Evolutionary conservation across 2,797 vertebrate genomes (phyloP), one percentile per base, ranked within the genome.

Genomic region (Myotis findleyi): DNA sequence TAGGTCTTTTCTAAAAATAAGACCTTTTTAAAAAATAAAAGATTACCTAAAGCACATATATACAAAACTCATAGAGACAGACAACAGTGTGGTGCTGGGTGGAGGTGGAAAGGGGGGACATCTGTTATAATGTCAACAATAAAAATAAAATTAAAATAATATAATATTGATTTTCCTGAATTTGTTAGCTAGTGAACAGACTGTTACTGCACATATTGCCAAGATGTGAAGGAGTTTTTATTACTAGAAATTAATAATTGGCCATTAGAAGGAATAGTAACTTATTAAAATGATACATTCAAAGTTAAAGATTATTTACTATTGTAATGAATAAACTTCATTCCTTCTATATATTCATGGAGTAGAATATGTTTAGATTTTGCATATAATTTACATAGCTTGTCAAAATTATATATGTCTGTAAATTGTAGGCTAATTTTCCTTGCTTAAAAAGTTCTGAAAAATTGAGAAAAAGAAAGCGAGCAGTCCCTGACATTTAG

Each of bases 361-460:
- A 80, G 33, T 53, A 11, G 13, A 6, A 73, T 84, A 84, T 47
- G 62, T 75, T 92, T 69, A 62, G 57, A 80, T 53, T 84, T 66
- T 57, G 5, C 21, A 80, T n/a, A 27, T 69, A 36, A 95, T 68
- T 85, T 80, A 57, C 36, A 55, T 59, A 87, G 5, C 36, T 95
- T 90, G 47, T 75, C 62, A 88, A 85, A 69, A 76, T 53, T 93
- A 41, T 62, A n/a, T 55, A 27, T 83, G 69, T 82, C 23, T 82
- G 13, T 13, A 49, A 57, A 20, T 91, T 25, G 23, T 79, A 91
- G 41, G 30, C 27, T 73, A 72, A 57, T 73, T 82, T 92, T 89
- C 17, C 51, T 89, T 87, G 38, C 30, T 83, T 90, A 82, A 27
- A 57, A 92, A 86, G 27, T 68, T 59, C 41, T 90, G 33, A 90